These are phyloP conservation scores for Sceloporus tristichus DNA, from an alignment of 2,113 vertebrate species.

Conservation along the genomic window DNA sequence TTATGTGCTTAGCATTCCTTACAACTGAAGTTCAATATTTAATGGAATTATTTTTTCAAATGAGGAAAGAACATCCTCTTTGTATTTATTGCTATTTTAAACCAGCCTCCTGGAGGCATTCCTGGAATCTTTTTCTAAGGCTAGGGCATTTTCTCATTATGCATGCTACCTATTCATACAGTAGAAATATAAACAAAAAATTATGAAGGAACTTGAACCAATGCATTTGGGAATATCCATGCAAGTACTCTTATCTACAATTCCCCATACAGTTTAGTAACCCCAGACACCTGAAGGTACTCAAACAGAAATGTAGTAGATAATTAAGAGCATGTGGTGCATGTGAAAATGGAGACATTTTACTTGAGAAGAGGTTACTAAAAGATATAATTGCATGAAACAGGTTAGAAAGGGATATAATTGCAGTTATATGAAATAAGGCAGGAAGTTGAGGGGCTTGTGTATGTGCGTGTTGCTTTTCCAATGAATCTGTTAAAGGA, in stretches of 20 bases:
- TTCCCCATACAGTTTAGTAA: slow-evolving; percentile 25
- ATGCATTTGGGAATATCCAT: not conserved
- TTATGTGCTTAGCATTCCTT: not conserved
- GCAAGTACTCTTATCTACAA: not conserved
- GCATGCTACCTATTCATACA: not conserved
- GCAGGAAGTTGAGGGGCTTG: not conserved
- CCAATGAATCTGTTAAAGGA: no score
- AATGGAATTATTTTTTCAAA: not conserved
- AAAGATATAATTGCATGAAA: slow-evolving; percentile 23
- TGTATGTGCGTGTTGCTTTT: no score
- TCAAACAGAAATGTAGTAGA: slow-evolving; percentile 30
- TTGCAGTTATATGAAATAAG: slow-evolving; percentile 39
- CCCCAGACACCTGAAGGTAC: slow-evolving; percentile 17
- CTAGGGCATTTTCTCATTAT: slow-evolving; percentile 13
- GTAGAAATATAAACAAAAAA: slow-evolving; percentile 7
- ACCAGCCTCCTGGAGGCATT: slow-evolving; percentile 11
- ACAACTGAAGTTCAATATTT: not conserved
- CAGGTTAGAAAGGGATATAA: slow-evolving; percentile 26
- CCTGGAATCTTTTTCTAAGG: slow-evolving; percentile 18
- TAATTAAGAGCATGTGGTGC: not conserved
- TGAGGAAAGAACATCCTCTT: not conserved
- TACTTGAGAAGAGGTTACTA: slow-evolving; percentile 21
- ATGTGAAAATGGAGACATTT: not conserved
- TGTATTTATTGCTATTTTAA: slow-evolving; percentile 27
- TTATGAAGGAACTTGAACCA: not conserved